Evolutionary conservation across 2,888 invertebrate genomes (phyloP), one percentile per base, ranked within the genome.

Genomic region (Rhagophthalmus giganteus): DNA sequence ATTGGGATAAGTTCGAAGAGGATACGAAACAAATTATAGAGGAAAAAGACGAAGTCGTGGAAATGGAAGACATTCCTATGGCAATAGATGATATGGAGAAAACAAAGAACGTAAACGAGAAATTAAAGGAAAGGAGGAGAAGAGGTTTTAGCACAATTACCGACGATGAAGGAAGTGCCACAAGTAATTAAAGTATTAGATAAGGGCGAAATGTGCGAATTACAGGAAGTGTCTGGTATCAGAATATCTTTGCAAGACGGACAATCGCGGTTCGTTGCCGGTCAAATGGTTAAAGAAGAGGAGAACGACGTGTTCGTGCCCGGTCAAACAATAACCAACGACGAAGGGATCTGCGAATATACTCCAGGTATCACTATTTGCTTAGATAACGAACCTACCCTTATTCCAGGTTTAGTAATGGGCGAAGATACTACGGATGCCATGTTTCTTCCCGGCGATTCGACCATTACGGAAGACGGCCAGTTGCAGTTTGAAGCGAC

Each of bases 311-410:
- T 69, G 9, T 72, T 72, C 46, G 78, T 82, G 0, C 82, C 88
- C 1, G 88, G 88, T 4, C 87, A 88, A 74, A 87, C 87, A 0
- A 79, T 87, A 54, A 81, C 85, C 50, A 86, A 84, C 1, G 81
- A 81, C 38, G 85, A 86, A 55, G 88, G 87, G 0, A 85, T 83
- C 0, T 82, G 84, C 10, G 81, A 85, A 55, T 88, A 88, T 64
- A 86, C 87, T n/a, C 88, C 88, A 0, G 88, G 88, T 7, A 87
- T 88, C 72, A 86, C 87, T 49, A 84, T 87, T 40, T 83, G 85
- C 70, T 86, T 87, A 1, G 85, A 86, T 68, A 82, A 83, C 16
- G 88, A 88, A 0, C 87, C 87, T 1, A 86, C 86, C 1, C 86
- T 89, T 62, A 87, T 88, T 61, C 88, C 88, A 0, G 89, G 88